Evolutionary conservation across 2,113 vertebrate genomes (phyloP).

Genomic region (Dipodomys spectabilis): DNA sequence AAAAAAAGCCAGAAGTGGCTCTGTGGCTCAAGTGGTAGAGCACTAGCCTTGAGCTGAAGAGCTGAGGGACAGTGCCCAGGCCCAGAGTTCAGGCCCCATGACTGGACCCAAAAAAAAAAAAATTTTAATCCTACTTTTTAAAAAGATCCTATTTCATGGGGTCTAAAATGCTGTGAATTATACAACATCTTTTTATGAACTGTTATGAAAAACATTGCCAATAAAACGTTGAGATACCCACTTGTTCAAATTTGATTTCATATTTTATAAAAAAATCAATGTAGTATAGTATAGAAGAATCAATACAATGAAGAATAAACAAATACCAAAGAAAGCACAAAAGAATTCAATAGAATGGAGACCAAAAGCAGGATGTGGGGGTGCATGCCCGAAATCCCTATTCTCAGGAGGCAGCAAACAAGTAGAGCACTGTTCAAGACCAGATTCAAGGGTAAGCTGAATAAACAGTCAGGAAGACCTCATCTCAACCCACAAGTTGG

Average conservation of each 20-base stretch:
- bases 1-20: too few relatives aligned
- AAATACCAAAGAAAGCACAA: not conserved
- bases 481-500: too few relatives aligned
- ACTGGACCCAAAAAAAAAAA: too few relatives aligned
- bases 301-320: not conserved
- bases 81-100: too few relatives aligned
- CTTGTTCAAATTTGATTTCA: not conserved
- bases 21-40: too few relatives aligned
- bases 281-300: not conserved
- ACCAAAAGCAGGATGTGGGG: not conserved
- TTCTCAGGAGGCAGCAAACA: too few relatives aligned
- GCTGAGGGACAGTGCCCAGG: too few relatives aligned
- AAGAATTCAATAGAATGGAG: too few relatives aligned
- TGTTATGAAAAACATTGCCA: not conserved
- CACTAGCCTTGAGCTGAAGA: too few relatives aligned
- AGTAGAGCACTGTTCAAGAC: not conserved
- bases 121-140: too few relatives aligned
- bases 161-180: not conserved
- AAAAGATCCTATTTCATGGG: not conserved
- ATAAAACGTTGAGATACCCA: not conserved
- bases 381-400: not conserved
- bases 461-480: too few relatives aligned
- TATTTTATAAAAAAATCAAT: not conserved
- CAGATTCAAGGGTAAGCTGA: not conserved
- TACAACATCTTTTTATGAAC: slow-evolving; percentile 9